Evolutionary conservation across 1,140 invertebrate genomes (phyloP).

Genomic region (Cylas formicarius): DNA sequence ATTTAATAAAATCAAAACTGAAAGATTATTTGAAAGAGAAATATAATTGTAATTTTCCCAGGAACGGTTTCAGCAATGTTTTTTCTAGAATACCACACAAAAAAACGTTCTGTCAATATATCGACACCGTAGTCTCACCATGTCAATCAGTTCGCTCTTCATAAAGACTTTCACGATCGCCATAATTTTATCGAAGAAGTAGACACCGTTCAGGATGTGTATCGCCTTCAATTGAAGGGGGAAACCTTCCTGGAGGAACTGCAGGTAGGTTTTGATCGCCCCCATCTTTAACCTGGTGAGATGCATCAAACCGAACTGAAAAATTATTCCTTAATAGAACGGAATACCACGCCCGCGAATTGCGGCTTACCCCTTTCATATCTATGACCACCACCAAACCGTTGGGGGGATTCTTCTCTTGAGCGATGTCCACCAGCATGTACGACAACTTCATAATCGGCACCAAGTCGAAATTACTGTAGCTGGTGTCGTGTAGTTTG

Average conservation of each 20-base stretch:
- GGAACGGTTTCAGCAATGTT: no score
- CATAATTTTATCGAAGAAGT: conserved; percentile 56
- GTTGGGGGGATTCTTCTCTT: conserved; percentile 31
- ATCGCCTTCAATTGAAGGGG: conserved; percentile 55
- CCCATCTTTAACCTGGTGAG: conserved; percentile 47
- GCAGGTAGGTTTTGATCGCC: conserved; percentile 42
- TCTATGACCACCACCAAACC: conserved; percentile 57
- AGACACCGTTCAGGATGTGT: conserved; percentile 56
- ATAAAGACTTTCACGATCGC: conserved; percentile 56
- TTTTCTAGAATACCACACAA: no score
- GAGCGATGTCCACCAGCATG: conserved; percentile 52
- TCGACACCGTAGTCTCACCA: conserved; percentile 45
- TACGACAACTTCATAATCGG: conserved; percentile 52
- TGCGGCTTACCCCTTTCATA: conserved; percentile 46
- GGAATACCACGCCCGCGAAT: background rate
- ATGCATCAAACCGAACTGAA: conserved; percentile 46
- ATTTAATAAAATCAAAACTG: no score
- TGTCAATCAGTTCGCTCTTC: conserved; percentile 54
- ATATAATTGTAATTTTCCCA: no score
- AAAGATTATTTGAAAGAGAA: no score
- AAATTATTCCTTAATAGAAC: conserved; percentile 5
- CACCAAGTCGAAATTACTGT: conserved; percentile 53
- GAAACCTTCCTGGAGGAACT: conserved; percentile 51
- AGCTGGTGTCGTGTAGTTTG: conserved; percentile 48
- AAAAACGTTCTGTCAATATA: no score